Conservation (phyloP, 2,797 vertebrate genomes). For the Melanitta fusca region DNA sequence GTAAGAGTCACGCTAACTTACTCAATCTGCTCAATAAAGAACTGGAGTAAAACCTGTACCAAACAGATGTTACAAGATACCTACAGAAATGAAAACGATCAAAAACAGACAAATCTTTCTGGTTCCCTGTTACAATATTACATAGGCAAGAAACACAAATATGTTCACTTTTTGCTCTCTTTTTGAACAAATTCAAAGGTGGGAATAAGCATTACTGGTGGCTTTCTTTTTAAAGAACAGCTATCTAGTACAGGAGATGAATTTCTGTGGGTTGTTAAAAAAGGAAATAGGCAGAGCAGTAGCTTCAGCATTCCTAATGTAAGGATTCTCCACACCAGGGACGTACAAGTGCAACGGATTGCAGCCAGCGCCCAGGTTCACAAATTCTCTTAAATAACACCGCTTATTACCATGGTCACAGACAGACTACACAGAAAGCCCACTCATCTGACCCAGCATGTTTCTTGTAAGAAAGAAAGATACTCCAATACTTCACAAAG, state of each 20-base stretch:
- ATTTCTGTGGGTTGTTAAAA: not conserved
- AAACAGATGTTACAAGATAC: not conserved
- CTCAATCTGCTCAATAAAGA: not conserved
- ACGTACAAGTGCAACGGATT: fast-evolving
- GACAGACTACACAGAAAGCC: not conserved
- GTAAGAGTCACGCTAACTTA: not conserved
- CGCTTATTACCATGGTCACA: not conserved
- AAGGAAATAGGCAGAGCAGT: not conserved
- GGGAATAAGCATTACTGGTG: not conserved
- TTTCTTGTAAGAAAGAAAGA: not conserved
- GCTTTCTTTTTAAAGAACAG: not conserved
- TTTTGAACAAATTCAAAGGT: not conserved
- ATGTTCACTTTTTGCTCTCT: not conserved
- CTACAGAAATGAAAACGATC: not conserved
- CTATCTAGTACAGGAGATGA: not conserved
- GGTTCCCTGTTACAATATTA: not conserved
- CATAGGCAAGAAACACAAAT: not conserved
- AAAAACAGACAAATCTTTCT: not conserved
- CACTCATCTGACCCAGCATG: not conserved
- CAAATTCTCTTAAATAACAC: not conserved
- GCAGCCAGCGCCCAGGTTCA: not conserved
- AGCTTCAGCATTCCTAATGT: not conserved
- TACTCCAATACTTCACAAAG: not conserved
- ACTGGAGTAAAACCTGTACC: not conserved
- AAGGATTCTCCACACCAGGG: fast-evolving